Percentiles rank a stretch among this genome's conserved stretches.
phyloP scores from a whole-genome alignment of 1,140 invertebrate species.

The Acromyrmex echinatior region DNA sequence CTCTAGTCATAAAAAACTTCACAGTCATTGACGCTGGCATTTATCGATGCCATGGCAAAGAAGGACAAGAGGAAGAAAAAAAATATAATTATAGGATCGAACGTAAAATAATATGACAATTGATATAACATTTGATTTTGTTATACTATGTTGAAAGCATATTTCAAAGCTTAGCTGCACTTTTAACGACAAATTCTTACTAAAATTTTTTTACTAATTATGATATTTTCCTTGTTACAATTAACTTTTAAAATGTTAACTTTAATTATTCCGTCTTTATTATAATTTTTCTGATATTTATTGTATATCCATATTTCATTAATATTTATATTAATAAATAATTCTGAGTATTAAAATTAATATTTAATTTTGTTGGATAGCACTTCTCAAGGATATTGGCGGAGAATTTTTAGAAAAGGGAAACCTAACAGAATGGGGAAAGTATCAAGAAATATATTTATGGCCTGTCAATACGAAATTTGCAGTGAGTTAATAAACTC shows the following conservation, averaged over 20 bases:
- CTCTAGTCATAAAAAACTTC: slow-evolving; percentile 84
- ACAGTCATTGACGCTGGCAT: slow-evolving; percentile 83
- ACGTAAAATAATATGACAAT: slow-evolving; percentile 79
- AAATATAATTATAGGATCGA: slow-evolving; percentile 87
- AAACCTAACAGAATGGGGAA: slow-evolving; percentile 85
- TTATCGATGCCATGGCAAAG: slow-evolving; percentile 86
- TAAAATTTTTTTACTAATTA: background rate
- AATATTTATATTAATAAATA: no score
- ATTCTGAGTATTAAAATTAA: background rate
- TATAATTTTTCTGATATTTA: no score
- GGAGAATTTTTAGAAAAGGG: slow-evolving; percentile 78
- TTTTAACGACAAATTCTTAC: background rate
- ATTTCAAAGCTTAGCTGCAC: background rate
- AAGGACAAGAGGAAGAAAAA: slow-evolving; percentile 84
- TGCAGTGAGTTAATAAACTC: slow-evolving; percentile 72
- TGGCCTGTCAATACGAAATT: slow-evolving; percentile 80
- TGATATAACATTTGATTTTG: background rate
- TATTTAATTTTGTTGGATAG: slow-evolving; percentile 58
- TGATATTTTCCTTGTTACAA: background rate
- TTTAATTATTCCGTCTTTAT: background rate
- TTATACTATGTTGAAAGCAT: background rate
- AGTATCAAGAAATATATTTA: slow-evolving; percentile 85
- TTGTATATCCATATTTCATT: no score
- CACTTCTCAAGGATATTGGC: slow-evolving; percentile 78
- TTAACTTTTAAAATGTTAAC: background rate